These are phyloP conservation scores for Antheraea assamensis DNA, from an alignment of 2,888 invertebrate genomes.

Conservation along the genomic window DNA sequence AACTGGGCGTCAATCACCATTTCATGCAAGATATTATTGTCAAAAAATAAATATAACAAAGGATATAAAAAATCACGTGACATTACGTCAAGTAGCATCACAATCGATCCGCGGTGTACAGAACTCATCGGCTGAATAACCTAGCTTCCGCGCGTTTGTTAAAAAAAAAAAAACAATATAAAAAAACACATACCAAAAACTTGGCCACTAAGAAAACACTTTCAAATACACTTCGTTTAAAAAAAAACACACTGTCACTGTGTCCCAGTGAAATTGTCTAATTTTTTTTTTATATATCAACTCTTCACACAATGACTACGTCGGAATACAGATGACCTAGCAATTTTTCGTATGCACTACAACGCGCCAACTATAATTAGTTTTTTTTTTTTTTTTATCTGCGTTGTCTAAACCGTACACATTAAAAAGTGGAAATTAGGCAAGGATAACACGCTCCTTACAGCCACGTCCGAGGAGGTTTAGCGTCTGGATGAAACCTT, in stretches of 20 bases:
- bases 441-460: conserved; percentile 63
- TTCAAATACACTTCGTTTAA: conserved; percentile 24
- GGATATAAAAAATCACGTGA: too few relatives aligned
- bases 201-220: conserved; percentile 34
- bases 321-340: conserved; percentile 54
- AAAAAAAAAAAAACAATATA: conserved; percentile 22
- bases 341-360: conserved; percentile 51
- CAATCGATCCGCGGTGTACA: background rate
- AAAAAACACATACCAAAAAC: conserved; percentile 38
- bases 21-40: background rate
- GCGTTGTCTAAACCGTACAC: background rate
- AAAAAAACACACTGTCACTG: conserved; percentile 55
- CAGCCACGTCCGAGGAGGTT: conserved; percentile 42
- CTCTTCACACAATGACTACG: conserved; percentile 47
- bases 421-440: conserved; percentile 24
- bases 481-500: conserved; percentile 52
- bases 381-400: conserved; percentile 39
- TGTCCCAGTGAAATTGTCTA: conserved; percentile 46
- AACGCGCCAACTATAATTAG: conserved; percentile 34
- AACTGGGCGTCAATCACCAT: background rate
- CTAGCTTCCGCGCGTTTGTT: conserved; percentile 27
- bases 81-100: background rate
- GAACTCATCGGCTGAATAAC: conserved; percentile 14
- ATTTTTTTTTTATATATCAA: conserved; percentile 36
- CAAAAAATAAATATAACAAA: background rate